Base-by-base conservation (phyloP, 2,797 vertebrate genomes). In the Borostomias antarcticus region DNA sequence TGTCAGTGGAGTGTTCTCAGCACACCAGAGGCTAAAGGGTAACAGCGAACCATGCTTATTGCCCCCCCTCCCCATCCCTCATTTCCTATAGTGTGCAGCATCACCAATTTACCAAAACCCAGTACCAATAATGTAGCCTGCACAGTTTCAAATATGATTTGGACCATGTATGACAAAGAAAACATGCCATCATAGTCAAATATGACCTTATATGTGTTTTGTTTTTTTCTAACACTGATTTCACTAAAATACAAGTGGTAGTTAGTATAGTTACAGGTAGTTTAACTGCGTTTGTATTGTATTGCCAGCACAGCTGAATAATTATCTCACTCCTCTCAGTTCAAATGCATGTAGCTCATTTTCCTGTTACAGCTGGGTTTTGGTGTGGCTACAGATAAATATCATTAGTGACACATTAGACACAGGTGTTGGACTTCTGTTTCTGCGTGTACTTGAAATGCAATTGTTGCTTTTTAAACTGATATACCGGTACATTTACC, bases 401-500 rank as follows among this genome's bases (percentile, higher is more conserved):
- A 43, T 11, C 1, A 59, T 17, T 40, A 59, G 3, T 48, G 56
- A 56, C 45, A 9, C 21, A 29, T 9, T 37, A 40, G 37, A 30
- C 43, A 37, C 43, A 30, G 35, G 32, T 15, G 19, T 5, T 52
- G 28, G 57, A 32, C 51, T 43, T 32, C 61, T 71, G 28, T 57
- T 60, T 61, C 48, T 19, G 19, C 19, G 25, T 58, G 29, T 62
- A 77, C 67, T 56, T 60, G 59, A 47, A 47, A 70, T 61, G 17
- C 33, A 43, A 47, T 33, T 71, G 62, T 70, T 58, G 62, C 65
- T 50, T 54, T 75, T 69, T 69, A 43, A 67, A 69, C 69, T 47
- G 56, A 77, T 71, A 43, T 65, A 69, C 69, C 43, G 56, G 76
- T 71, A 62, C 19, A 64, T 84, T 71, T 81, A 88, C 81, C 84